A percentile compares a stretch with the other conserved stretches of the same genome.
phyloP scores from a whole-genome alignment of 2,797 vertebrate genomes.

The Pachyuromys duprasi region DNA sequence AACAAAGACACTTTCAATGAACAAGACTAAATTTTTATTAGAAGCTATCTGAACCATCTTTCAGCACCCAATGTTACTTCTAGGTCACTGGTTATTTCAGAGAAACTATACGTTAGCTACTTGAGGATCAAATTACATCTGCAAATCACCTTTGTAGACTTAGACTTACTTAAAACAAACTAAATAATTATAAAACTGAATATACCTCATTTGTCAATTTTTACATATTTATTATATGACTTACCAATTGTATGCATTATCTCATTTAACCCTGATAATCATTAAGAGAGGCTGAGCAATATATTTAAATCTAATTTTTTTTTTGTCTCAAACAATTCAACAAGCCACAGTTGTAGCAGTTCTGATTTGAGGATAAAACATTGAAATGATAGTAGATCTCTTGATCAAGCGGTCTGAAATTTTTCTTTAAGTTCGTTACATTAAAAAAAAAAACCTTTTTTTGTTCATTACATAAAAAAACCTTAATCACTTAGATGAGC shows the following conservation, averaged over 20 bases:
- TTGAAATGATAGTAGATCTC: neutral
- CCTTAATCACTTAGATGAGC: neutral
- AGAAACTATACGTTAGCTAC: neutral
- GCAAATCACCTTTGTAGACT: neutral
- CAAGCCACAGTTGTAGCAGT: neutral
- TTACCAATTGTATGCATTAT: neutral
- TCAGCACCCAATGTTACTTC: neutral
- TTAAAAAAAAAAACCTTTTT: neutral
- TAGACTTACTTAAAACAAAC: neutral
- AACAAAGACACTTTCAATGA: neutral
- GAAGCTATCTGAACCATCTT: neutral
- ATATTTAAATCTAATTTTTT: too few relatives aligned
- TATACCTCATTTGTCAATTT: neutral
- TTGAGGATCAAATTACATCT: neutral
- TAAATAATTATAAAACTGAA: conserved; percentile 20
- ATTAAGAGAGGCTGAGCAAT: neutral
- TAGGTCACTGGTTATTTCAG: neutral
- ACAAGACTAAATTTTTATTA: neutral
- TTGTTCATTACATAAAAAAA: neutral
- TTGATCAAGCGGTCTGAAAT: neutral
- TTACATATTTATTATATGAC: neutral
- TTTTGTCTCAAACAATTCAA: neutral
- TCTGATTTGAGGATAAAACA: neutral
- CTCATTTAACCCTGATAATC: neutral
- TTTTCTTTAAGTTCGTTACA: neutral